Evolutionary conservation across 2,888 invertebrate species (phyloP).

Genomic region (Drosophila merina): DNA sequence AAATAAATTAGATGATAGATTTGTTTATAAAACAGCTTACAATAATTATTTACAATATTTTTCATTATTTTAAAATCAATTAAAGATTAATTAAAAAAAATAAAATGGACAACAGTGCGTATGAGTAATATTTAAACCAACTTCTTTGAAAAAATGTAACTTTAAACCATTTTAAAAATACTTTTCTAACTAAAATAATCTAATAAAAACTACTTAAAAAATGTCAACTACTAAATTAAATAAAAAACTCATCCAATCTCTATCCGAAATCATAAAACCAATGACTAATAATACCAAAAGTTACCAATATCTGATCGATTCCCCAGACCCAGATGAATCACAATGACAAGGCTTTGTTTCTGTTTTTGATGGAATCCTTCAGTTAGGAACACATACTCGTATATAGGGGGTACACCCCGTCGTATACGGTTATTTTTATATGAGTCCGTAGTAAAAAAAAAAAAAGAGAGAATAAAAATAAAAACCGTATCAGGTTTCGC

Average conservation of each 20-base stretch:
- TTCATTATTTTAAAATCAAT: too few relatives aligned
- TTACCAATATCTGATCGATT: neutral
- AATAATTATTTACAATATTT: neutral
- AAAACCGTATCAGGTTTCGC: slow-evolving; percentile 46
- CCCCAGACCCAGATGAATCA: neutral
- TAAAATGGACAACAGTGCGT: neutral
- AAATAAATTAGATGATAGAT: too few relatives aligned
- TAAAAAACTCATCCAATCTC: neutral
- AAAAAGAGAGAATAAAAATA: neutral
- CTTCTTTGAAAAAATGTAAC: neutral
- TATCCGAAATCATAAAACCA: neutral
- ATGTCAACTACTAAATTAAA: too few relatives aligned
- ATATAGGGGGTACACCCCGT: slow-evolving; percentile 16
- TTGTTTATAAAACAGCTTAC: neutral
- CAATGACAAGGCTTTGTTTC: slow-evolving; percentile 2
- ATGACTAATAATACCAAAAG: neutral
- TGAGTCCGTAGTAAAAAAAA: neutral
- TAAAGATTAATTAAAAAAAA: neutral
- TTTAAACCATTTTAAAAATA: neutral
- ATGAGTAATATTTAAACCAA: neutral
- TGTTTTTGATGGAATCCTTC: neutral
- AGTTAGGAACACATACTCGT: slow-evolving; percentile 1
- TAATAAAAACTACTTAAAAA: neutral
- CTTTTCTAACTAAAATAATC: neutral
- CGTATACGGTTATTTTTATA: slow-evolving; percentile 16